Base-by-base conservation (phyloP, 1,140 invertebrate species). In the Zaprionus davidi region DNA sequence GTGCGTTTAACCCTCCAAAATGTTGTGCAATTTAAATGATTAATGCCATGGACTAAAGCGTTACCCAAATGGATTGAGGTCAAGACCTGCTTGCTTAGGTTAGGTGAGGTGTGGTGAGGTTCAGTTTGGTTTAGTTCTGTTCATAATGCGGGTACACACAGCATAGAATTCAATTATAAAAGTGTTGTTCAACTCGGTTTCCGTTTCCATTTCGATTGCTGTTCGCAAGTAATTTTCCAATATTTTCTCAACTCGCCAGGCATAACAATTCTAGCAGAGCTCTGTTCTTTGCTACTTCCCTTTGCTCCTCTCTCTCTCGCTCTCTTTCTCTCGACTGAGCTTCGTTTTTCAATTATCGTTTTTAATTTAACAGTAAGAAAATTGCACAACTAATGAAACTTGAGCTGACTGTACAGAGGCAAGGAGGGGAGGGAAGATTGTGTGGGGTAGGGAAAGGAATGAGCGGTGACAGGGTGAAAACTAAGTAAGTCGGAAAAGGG, bases 331-430 rank as follows among this genome's bases (percentile, higher is more conserved):
- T 56, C 53, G 24, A 31, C 24, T 15, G 53, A 65, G 79, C 74
- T 78, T 79, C 90, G 92, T 71, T 93, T 91, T 90, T 83, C 85
- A 90, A 90, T 90, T 90, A 90, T 90, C 85, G 85, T 90, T 90
- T 90, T 90, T 90, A 90, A 90, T 90, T 90, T 77, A 85, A 67
- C 71, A 82, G 79, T 80, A 82, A 80, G 79, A 90, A 90, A 90
- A 90, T 90, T 75, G 86, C 82, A 82, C 81, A 81, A 85, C 85
- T 88, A 82, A 88, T 85, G 81, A 88, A 88, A 88, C 72, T 85
- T 67, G 59, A 73, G 70, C 51, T 67, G 57, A 60, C 69, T 69
- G 71, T 70, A 67, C 64, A 41, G 22, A 20, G 24, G 6, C 4
- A 6, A 2, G 31, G 20, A 20, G 24, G 5, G 3, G 1, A 0